Conservation (phyloP, 2,888 invertebrate genomes). For the Siphonodentalium dalli region DNA sequence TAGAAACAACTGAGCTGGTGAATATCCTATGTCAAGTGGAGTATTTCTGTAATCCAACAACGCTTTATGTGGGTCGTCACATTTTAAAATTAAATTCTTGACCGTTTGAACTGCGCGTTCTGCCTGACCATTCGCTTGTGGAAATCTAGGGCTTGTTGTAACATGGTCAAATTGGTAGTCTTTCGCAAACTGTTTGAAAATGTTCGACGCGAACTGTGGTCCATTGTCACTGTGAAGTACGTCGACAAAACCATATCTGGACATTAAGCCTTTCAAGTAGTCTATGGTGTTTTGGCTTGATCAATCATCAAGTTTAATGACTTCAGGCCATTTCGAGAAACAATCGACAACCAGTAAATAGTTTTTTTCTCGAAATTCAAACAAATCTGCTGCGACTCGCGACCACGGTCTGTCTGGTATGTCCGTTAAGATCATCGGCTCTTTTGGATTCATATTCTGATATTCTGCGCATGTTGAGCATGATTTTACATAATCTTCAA, state of each 20-base stretch:
- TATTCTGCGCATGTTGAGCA: conserved; percentile 6
- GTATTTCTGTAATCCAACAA: conserved; percentile 13
- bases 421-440: conserved; percentile 5
- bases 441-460: conserved; percentile 9
- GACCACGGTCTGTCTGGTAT: conserved; percentile 11
- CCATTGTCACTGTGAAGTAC: conserved; percentile 13
- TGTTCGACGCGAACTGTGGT: conserved; percentile 7
- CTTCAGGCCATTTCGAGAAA: conserved; percentile 17
- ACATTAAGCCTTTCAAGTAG: conserved; percentile 1
- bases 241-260: conserved; percentile 9
- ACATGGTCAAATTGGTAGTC: conserved; percentile 10
- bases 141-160: conserved; percentile 13
- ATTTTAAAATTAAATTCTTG: conserved; percentile 10
- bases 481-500: conserved; percentile 6
- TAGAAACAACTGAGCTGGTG: conserved; percentile 15
- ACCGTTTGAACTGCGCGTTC: conserved; percentile 14
- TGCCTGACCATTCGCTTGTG: conserved; percentile 11
- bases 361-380: conserved; percentile 6
- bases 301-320: neutral
- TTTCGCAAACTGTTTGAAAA: conserved; percentile 10
- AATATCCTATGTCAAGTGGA: conserved; percentile 1
- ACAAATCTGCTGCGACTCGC: conserved; percentile 11
- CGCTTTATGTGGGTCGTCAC: conserved; percentile 13
- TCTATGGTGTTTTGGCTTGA: conserved; percentile 2
- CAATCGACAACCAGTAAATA: conserved; percentile 19